Evolutionary conservation across 2,113 vertebrate species (phyloP).

Genomic region (Mola mola): DNA sequence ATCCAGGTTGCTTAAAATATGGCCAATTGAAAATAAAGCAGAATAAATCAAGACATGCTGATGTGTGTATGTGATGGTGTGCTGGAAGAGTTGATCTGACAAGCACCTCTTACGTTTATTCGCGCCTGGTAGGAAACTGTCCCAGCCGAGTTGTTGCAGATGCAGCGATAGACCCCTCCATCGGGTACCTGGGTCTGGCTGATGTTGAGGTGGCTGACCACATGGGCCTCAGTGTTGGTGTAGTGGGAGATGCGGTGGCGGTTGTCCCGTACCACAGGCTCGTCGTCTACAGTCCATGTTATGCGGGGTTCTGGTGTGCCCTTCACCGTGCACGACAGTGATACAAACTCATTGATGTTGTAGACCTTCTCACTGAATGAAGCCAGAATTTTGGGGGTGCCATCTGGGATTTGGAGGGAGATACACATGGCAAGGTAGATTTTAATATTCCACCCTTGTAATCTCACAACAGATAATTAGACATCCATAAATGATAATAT

Average conservation of each 20-base stretch:
- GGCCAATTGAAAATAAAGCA: conserved; percentile 43
- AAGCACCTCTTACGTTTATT: conserved; percentile 99
- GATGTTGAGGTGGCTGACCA: conserved; percentile 98
- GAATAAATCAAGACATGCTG: conserved; percentile 78
- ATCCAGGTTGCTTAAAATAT: background rate
- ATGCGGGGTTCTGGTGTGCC: conserved; percentile 93
- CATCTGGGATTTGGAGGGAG: conserved; percentile 80
- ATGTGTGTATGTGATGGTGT: conserved; percentile 81
- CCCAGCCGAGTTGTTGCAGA: conserved; percentile 98
- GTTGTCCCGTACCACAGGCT: conserved; percentile 89
- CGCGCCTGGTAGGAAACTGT: conserved; percentile 99
- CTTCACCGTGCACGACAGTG: conserved; percentile 95
- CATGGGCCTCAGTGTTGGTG: conserved; percentile 90
- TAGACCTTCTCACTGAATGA: conserved; percentile 98
- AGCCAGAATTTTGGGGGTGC: conserved; percentile 97
- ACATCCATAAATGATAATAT: too few species aligned
- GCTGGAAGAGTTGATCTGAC: conserved; percentile 99
- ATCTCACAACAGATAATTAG: conserved; percentile 26
- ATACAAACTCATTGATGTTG: conserved; percentile 94
- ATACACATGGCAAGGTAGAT: background rate
- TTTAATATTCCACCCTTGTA: background rate
- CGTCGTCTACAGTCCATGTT: conserved; percentile 95
- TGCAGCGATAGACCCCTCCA: conserved; percentile 97
- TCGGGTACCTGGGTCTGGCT: conserved; percentile 95
- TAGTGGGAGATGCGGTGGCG: conserved; percentile 93